Evolutionary conservation across 2,797 vertebrate species (phyloP), one percentile per base, ranked within the genome.

Genomic region (Brachymystax lenok): DNA sequence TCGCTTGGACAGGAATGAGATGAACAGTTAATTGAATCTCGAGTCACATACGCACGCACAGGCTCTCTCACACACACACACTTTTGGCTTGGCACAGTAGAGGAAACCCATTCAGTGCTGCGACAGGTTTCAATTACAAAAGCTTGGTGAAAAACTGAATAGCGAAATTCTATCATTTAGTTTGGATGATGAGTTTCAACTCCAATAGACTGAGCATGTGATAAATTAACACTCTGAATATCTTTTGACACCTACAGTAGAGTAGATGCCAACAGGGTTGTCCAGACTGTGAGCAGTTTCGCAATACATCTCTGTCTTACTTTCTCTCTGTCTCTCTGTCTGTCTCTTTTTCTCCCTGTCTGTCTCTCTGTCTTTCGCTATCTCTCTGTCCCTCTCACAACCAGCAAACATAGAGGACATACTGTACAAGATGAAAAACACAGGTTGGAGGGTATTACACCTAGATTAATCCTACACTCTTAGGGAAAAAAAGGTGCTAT

Each of bases 81-180:
- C 40, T 7, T 21, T n/a, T 19, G 6, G 56, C 56, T 59, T 59
- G 56, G 35, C 50, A 59, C 40, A 69, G 27, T 72, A 70, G 21
- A 4, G 5, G 69, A 74, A 71, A 64, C 33, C 2, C 46, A 10
- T 66, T 80, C 21, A 30, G 33, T 16, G 27, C 63, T 56, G 56
- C 61, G 66, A 69, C 17, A 77, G 73, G 61, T 74, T 50, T 83
- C 77, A 76, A 86, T 77, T 73, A 76, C 8, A 40, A 79, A 78
- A 82, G 28, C 51, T 16, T 61, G 78, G 28, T 10, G 17, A 17
- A 83, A 70, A 59, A 74, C 19, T 21, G 75, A 78, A 77, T 51
- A 63, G 7, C 19, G n/a, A 33, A 21, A 59, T 21, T 13, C 14
- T 59, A 17, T 16, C 54, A 59, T 59, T 64, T 64, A 13, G 63